Conservation (phyloP, 2,113 vertebrate species). For the Muscicapa adusta region DNA sequence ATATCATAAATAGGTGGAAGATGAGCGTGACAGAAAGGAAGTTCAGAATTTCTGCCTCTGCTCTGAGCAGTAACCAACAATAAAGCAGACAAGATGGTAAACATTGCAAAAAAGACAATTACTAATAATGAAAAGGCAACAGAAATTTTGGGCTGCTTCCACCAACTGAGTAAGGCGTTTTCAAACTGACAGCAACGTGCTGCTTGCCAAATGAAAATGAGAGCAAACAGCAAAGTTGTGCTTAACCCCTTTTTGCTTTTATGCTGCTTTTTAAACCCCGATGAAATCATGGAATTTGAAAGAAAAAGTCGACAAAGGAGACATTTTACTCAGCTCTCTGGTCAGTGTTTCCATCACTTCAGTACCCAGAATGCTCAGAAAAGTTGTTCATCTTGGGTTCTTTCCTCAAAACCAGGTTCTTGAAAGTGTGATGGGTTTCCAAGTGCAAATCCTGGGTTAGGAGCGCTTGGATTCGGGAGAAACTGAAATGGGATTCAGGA, state of each 20-base stretch:
- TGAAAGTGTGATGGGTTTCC: neutral
- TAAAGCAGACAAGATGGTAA: constrained; percentile 21
- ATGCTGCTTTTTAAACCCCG: neutral
- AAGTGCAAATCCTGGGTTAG: neutral
- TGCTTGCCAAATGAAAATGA: constrained; percentile 46
- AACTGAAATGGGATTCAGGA: neutral
- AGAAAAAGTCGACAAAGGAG: constrained; percentile 39
- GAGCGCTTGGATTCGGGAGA: neutral
- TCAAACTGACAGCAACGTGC: constrained; percentile 17
- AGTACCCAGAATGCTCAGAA: constrained; percentile 50
- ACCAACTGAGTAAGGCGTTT: constrained; percentile 43
- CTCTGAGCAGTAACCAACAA: neutral
- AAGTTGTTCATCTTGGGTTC: constrained; percentile 2
- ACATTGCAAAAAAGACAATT: constrained; percentile 51
- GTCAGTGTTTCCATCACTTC: constrained; percentile 60
- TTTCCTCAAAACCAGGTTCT: neutral
- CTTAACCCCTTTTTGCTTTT: constrained; percentile 54
- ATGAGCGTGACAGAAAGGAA: neutral
- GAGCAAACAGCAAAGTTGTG: constrained; percentile 29
- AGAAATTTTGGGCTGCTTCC: constrained; percentile 34
- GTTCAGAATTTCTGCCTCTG: neutral
- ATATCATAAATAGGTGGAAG: neutral
- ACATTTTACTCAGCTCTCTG: constrained; percentile 29
- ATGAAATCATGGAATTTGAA: constrained; percentile 50
- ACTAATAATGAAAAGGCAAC: constrained; percentile 48